Evolutionary conservation across 2,888 invertebrate species (phyloP).

Genomic region (Erebia aethiops): DNA sequence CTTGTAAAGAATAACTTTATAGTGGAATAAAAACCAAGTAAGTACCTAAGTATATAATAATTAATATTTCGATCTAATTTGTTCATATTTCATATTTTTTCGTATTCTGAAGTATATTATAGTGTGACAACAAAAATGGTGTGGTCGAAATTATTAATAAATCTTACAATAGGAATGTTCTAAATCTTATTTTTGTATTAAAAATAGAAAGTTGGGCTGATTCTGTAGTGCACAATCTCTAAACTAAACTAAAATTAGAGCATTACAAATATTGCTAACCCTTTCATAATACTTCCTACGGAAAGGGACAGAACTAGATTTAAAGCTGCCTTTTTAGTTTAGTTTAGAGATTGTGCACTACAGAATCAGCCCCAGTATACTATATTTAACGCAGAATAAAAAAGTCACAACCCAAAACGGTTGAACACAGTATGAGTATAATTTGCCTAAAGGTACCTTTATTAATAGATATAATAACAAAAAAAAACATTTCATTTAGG

Average conservation of each 20-base stretch:
- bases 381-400: neutral
- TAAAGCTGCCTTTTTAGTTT: too few species aligned
- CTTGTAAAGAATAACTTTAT: neutral
- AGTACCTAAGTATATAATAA: neutral
- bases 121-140: neutral
- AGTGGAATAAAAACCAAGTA: neutral
- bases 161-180: constrained; percentile 7
- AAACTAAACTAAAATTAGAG: too few species aligned
- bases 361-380: too few species aligned
- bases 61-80: neutral
- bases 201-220: constrained; percentile 5
- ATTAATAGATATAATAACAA: too few species aligned
- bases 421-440: neutral
- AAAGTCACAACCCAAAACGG: constrained; percentile 1
- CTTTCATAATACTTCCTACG: too few species aligned
- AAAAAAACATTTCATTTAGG: too few species aligned
- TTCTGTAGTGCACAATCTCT: too few species aligned
- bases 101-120: too few species aligned
- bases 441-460: too few species aligned
- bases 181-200: neutral
- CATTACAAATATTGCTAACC: too few species aligned
- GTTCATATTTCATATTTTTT: neutral
- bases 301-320: too few species aligned
- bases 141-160: neutral
- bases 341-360: too few species aligned